Conservation (phyloP, 2,888 invertebrate species). For the Trichopria drosophilae region DNA sequence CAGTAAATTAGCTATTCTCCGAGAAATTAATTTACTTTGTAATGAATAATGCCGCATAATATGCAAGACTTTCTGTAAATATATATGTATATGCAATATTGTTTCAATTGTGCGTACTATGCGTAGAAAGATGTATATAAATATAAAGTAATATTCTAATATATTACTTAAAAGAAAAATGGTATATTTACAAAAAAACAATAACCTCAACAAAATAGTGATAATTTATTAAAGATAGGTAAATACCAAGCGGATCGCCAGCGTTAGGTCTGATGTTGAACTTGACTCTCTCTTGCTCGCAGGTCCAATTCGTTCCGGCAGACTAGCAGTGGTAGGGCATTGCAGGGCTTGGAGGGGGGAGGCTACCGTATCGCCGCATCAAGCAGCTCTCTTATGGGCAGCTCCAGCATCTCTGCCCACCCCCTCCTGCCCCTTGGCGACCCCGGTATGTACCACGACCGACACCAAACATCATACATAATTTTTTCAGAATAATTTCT, state of each 20-base stretch:
- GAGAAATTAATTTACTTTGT: too few relatives aligned
- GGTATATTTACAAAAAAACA: too few relatives aligned
- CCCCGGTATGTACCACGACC: conserved; percentile 60
- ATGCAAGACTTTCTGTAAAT: too few relatives aligned
- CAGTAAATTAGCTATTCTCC: too few relatives aligned
- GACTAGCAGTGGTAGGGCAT: conserved; percentile 62
- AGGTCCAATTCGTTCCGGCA: conserved; percentile 96
- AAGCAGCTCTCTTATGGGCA: conserved; percentile 70
- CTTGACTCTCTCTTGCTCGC: conserved; percentile 63
- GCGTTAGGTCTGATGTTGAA: conserved; percentile 59
- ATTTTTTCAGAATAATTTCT: conserved; percentile 30
- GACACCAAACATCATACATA: conserved; percentile 49
- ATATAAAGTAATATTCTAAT: too few relatives aligned
- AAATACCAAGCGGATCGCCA: conserved; percentile 51
- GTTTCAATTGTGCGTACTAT: too few relatives aligned
- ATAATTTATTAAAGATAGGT: conserved; percentile 42
- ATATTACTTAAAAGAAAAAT: too few relatives aligned
- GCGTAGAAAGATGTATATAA: too few relatives aligned
- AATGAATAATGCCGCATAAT: too few relatives aligned
- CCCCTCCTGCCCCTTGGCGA: conserved; percentile 88
- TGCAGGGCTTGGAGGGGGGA: conserved; percentile 70
- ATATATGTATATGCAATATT: too few relatives aligned
- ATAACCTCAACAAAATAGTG: too few relatives aligned
- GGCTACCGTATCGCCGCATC: conserved; percentile 63
- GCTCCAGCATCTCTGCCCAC: conserved; percentile 90